Evolutionary conservation across 1,140 invertebrate species (phyloP), one percentile per base, ranked within the genome.

Genomic region (Drosophila pseudoobscura): DNA sequence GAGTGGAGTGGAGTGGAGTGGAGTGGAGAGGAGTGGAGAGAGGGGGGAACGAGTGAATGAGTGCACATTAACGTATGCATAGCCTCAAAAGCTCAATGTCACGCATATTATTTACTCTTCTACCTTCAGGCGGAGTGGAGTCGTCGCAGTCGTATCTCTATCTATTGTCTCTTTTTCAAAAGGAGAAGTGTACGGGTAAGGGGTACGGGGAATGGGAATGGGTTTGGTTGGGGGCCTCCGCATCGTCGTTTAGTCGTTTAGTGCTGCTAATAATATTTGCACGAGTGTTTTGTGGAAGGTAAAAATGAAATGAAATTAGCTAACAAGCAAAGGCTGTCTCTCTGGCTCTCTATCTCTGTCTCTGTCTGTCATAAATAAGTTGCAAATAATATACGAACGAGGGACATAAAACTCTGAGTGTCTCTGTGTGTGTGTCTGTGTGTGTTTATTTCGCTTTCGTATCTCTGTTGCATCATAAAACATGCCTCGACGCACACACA

Each of bases 21-120:
- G 45, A 61, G 78, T 45, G 59, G 31, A 35, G 31, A 9, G 49
- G 52, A 22, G 39, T 29, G 35, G 35, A 39, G 35, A 3, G 11
- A 13, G 31, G 2, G 8, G 9, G 3, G 7, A 7, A 35, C 31
- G 20, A 20, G 20, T 20, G 20, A 11, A 35, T 35, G 31, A 39
- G 35, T 65, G 75, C 63, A 73, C 64, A 80, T 80, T 76, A 63
- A 41, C 74, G 65, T 87, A 70, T 80, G 83, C 78, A 82, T 82
- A 85, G 78, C 82, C 82, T 85, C 82, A 85, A 85, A 78, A 71
- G 35, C 74, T 74, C 82, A 85, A 85, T 85, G 82, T 85, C 82
- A 85, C 69, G 82, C 83, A 88, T 85, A 85, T 80, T 80, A 87
- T 80, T 77, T 77, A 80, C 77, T 65, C 52, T 54, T 64, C 59